These are phyloP conservation scores for Halocynthia roretzi DNA, from an alignment of 23 tunicate genomes.

Conservation along the genomic window DNA sequence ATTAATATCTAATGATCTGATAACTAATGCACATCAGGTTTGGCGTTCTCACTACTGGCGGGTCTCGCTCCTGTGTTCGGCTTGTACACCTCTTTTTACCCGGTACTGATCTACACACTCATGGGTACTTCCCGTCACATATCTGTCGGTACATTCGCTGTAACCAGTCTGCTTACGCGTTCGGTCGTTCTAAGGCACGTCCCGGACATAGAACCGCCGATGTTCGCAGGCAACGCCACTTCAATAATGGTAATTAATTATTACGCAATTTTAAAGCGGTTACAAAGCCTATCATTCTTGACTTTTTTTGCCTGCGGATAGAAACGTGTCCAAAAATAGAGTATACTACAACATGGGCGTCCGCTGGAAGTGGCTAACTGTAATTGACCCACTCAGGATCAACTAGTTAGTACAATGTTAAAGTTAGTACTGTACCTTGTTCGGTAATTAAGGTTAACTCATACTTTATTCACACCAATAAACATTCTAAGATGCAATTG, in stretches of 20 bases:
- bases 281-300: too few relatives aligned
- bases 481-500: too few relatives aligned
- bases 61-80: slow-evolving; percentile 89
- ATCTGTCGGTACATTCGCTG: slow-evolving; percentile 90
- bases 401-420: too few relatives aligned
- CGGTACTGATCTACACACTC: slow-evolving; percentile 72
- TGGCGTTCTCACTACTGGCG: slow-evolving; percentile 83
- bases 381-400: too few relatives aligned
- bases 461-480: too few relatives aligned
- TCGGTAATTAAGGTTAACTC: too few relatives aligned
- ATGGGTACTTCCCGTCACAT: slow-evolving; percentile 97
- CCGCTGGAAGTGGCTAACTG: too few relatives aligned
- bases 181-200: slow-evolving; percentile 43
- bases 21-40: slow-evolving; percentile 37
- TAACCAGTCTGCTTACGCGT: slow-evolving; percentile 74
- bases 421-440: too few relatives aligned
- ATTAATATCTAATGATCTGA: neutral
- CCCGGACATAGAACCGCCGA: slow-evolving; percentile 13
- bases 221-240: neutral
- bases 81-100: slow-evolving; percentile 83
- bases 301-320: too few relatives aligned
- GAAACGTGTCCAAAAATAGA: too few relatives aligned
- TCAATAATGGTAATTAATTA: neutral
- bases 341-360: too few relatives aligned
- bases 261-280: neutral